A percentile compares a stretch with the other conserved stretches of the same genome.
Evolutionary conservation across 2,113 vertebrate genomes (phyloP).

Genomic region (Anarhynchus alexandrinus): DNA sequence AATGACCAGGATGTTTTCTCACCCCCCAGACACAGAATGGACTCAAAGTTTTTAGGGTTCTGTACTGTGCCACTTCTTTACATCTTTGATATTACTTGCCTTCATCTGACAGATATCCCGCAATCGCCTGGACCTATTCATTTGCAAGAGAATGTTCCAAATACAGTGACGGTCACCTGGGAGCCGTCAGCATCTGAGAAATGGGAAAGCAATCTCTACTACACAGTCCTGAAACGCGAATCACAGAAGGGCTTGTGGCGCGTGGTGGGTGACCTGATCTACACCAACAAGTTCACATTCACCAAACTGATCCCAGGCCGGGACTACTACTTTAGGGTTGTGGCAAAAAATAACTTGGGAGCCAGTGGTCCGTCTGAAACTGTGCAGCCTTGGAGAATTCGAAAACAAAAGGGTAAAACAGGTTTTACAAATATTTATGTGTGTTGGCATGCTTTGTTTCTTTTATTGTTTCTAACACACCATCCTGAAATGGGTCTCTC

Average conservation of each 20-base stretch:
- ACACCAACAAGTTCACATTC: constrained; percentile 87
- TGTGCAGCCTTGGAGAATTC: constrained; percentile 74
- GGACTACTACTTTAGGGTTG: constrained; percentile 85
- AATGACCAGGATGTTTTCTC: background rate
- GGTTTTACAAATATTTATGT: background rate
- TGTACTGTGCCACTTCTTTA: background rate
- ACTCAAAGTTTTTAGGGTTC: background rate
- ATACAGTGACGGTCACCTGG: constrained; percentile 88
- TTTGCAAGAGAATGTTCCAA: constrained; percentile 84
- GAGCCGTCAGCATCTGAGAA: constrained; percentile 84
- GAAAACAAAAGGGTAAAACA: constrained; percentile 39
- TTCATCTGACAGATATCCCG: constrained; percentile 77
- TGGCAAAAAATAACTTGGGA: constrained; percentile 85
- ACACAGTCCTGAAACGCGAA: constrained; percentile 83
- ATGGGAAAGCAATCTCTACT: constrained; percentile 78
- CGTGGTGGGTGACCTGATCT: constrained; percentile 78
- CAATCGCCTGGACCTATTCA: constrained; percentile 81
- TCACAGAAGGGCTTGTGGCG: constrained; percentile 78
- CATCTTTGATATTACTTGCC: background rate
- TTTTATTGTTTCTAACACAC: background rate
- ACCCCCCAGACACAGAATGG: background rate
- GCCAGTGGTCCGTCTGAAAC: constrained; percentile 79
- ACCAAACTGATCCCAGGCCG: constrained; percentile 79
- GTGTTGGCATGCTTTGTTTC: background rate
- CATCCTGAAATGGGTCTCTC: background rate